Evolutionary conservation across 2,888 invertebrate species (phyloP).

Genomic region (Diarsia mendica): DNA sequence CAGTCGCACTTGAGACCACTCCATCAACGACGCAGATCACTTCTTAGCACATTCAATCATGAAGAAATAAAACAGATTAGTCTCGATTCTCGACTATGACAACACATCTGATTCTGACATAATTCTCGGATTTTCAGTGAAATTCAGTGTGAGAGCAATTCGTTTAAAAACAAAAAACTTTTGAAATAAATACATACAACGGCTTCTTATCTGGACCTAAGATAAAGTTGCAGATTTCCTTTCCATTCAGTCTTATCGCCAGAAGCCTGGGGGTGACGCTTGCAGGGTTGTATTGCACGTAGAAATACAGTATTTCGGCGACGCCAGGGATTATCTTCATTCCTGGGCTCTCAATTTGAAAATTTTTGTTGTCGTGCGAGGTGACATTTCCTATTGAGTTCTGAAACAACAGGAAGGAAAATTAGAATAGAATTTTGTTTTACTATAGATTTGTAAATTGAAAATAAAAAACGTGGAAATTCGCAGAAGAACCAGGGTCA

Average conservation of each 20-base stretch:
- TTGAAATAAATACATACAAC: not conserved
- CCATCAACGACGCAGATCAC: not conserved
- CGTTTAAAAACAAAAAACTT: not conserved
- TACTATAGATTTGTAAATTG: not conserved
- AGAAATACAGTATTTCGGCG: slow-evolving; percentile 89
- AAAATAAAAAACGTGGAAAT: no score
- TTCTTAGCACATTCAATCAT: no score
- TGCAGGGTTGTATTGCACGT: slow-evolving; percentile 89
- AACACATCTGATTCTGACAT: not conserved
- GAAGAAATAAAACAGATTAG: no score
- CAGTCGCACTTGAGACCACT: not conserved
- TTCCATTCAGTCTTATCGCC: slow-evolving; percentile 90
- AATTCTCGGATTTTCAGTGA: not conserved
- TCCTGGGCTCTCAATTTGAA: slow-evolving; percentile 90
- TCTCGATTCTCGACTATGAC: not conserved
- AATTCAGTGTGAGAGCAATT: no score
- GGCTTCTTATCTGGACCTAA: not conserved
- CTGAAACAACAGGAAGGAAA: slow-evolving; percentile 72
- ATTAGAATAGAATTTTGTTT: not conserved
- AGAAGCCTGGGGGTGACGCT: slow-evolving; percentile 85
- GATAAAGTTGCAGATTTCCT: slow-evolving; percentile 87
- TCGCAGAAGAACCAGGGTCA: no score
- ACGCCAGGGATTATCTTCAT: slow-evolving; percentile 90
- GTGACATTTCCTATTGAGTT: slow-evolving; percentile 91
- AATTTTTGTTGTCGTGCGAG: slow-evolving; percentile 90